phyloP scores from a whole-genome alignment of 2,113 vertebrate genomes.

The Psittacus erithacus region DNA sequence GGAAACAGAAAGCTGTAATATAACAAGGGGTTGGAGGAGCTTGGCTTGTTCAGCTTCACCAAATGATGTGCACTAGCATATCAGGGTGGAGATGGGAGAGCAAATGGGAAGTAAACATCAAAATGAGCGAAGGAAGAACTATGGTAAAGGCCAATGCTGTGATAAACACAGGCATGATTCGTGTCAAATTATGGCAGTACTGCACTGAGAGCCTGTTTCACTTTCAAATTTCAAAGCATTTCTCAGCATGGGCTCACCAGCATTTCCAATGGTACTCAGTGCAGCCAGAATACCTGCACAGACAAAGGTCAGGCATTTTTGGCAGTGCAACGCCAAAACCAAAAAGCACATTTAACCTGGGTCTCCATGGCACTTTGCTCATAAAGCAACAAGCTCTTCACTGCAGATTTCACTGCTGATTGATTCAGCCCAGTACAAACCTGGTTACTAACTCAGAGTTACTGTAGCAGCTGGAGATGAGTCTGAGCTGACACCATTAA shows the following conservation, averaged over 20 bases:
- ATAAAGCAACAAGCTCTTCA: fast-evolving
- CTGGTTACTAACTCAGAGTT: not conserved
- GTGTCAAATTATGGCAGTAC: not conserved
- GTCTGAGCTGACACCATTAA: not conserved
- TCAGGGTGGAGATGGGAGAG: not conserved
- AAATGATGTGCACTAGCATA: not conserved
- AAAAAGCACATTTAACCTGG: not conserved
- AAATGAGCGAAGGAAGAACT: not conserved
- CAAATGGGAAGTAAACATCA: not conserved
- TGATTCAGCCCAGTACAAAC: not conserved
- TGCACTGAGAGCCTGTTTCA: not conserved
- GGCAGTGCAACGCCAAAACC: not conserved
- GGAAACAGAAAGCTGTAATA: not conserved
- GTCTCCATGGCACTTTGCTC: not conserved
- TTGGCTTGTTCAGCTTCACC: not conserved
- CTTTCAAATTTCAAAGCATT: not conserved
- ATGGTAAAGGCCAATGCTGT: not conserved
- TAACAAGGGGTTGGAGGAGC: not conserved
- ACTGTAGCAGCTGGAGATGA: not conserved
- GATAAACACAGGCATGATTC: too few species aligned
- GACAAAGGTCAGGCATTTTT: not conserved
- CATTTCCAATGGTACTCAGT: not conserved
- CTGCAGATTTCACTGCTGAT: not conserved
- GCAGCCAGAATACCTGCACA: not conserved
- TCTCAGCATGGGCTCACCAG: not conserved